These are phyloP conservation scores for Syndactyla subalaris DNA, from an alignment of 2,797 vertebrate species.

Conservation along the genomic window DNA sequence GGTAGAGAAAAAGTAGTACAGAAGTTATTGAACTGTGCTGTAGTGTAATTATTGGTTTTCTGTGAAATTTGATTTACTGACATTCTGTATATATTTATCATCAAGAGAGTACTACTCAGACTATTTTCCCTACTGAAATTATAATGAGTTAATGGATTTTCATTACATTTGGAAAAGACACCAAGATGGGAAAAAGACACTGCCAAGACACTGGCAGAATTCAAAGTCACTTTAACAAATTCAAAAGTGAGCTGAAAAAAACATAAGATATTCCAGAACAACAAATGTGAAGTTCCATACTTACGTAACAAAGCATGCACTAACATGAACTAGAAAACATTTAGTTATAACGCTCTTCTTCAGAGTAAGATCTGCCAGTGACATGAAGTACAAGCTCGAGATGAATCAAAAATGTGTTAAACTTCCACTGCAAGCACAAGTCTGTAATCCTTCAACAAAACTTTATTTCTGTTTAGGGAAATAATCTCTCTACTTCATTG, in stretches of 20 bases:
- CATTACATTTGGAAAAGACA: not conserved
- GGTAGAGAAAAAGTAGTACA: not conserved
- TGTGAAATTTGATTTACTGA: not conserved
- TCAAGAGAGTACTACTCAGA: not conserved
- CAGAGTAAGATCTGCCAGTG: not conserved
- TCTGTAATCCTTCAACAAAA: not conserved
- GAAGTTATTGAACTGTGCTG: not conserved
- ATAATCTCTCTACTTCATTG: not conserved
- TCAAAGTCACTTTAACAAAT: not conserved
- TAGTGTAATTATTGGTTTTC: not conserved
- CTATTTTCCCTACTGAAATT: not conserved
- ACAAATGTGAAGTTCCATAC: not conserved
- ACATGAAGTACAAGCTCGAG: not conserved
- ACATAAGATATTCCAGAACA: not conserved
- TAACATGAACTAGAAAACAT: not conserved
- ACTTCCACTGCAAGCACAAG: not conserved
- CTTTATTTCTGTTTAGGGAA: not conserved
- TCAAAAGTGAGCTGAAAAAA: not conserved
- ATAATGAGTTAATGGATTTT: not conserved
- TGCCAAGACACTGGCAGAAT: not conserved
- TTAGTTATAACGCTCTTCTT: not conserved
- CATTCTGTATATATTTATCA: not conserved
- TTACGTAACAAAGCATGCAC: not conserved
- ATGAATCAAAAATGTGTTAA: not conserved
- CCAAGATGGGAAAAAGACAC: not conserved